A percentile compares a stretch with the other conserved stretches of the same genome.
Conservation (phyloP, 2,888 invertebrate species). For the Chrysolina americana region DNA sequence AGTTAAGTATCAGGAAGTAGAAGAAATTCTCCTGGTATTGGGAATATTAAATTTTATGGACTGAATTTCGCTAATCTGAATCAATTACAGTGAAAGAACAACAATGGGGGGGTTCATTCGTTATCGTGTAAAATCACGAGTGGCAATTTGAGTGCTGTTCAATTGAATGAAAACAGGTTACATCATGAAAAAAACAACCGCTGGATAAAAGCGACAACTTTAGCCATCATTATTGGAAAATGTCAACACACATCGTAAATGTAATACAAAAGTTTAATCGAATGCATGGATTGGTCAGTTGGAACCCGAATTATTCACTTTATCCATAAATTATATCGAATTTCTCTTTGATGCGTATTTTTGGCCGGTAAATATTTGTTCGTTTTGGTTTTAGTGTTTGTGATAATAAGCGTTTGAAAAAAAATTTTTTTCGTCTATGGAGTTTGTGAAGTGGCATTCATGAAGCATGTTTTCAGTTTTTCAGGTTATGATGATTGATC, state of each 20-base stretch:
- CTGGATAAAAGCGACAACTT: neutral
- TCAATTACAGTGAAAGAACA: no score
- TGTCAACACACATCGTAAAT: neutral
- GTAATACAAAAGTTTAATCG: neutral
- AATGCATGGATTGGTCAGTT: neutral
- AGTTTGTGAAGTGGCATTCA: neutral
- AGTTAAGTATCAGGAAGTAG: no score
- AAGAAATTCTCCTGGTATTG: no score
- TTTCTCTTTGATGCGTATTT: neutral
- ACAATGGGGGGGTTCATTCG: no score
- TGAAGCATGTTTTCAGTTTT: neutral
- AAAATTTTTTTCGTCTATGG: neutral
- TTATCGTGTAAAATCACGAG: no score
- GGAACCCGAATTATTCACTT: neutral
- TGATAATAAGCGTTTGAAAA: neutral
- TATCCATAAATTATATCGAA: neutral
- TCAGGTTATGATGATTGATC: no score
- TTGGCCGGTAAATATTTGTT: neutral
- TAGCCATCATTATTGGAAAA: neutral
- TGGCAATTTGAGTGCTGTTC: no score
- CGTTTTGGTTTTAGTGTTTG: neutral
- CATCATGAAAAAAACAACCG: no score
- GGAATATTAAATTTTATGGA: no score
- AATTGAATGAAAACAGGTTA: no score
- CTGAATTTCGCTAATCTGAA: no score